Evolutionary conservation across 2,888 invertebrate species (phyloP), one percentile per base, ranked within the genome.

Genomic region (Itoplectis maculator): DNA sequence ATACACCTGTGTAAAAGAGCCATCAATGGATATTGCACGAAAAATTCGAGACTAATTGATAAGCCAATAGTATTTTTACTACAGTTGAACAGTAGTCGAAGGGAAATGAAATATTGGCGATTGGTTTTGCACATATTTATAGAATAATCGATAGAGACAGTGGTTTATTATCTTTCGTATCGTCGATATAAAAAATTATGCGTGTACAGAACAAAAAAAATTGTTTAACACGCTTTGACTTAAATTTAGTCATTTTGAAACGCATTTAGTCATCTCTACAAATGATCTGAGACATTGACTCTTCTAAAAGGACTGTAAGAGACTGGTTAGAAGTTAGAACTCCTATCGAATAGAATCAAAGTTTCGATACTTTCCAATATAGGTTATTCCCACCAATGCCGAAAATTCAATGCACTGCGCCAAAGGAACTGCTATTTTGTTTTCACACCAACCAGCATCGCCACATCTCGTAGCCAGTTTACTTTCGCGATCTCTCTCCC

Each of bases 371-470:
- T 11, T 13, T 0, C 13, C 3, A 13, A n/a, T n/a, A 29, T 20
- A 18, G 15, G 3, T 47, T 23, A 1, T 11, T 11, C 5, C 23
- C 23, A 2, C 11, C 13, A 2, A 13, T 56, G 29, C 51, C 15
- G 13, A 37, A 29, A 35, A 9, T 59, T 59, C 35, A 23, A 54
- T 59, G 6, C 59, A 59, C 8, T 37, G 23, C 51, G 65, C 20
- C 45, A 45, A 37, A 54, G 68, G 47, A 76, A 54, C 42, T 13
- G 15, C 56, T 49, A 69, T 80, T 75, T 63, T 56, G 40, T 75
- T 63, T 59, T 65, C 59, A 49, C 68, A 59, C 47, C 18, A 59
- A 23, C 59, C 18, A 47, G 49, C 15, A 20, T 70, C n/a, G n/a
- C n/a, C 18, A 45, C 72, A 70, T 13, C 61, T 18, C 23, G 37